Base-by-base conservation (phyloP, 2,113 vertebrate genomes). In the Ranitomeya variabilis region DNA sequence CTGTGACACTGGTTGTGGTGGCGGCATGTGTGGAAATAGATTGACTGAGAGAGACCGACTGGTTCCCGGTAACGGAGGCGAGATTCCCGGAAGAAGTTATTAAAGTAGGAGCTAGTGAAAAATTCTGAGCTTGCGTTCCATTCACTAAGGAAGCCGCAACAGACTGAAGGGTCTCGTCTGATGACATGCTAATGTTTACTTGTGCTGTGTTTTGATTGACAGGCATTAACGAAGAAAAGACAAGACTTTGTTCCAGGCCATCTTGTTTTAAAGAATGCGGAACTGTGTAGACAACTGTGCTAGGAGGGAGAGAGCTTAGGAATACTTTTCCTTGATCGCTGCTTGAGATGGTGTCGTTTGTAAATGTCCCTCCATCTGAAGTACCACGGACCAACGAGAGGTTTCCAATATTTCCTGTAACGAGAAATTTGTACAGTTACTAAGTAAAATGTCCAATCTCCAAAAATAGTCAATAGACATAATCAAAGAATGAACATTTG, bases 221-320 rank as follows among this genome's bases (percentile, higher is more conserved):
- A 82, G 98, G 95, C 94, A 99, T 96, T 91, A 96, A 94, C 94
- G 95, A 94, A 94, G 97, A 95, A 96, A 99, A 95, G 89, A 96
- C 95, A 91, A 99, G 90, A 95, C 95, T 94, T 89, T 95, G 92
- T 89, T 96, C 96, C 92, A 90, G 94, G 91, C 96, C 96, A 93
- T 99, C 98, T 91, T 99, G 98, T 92, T 99, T 99, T 92, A 99
- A 96, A 93, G 96, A 92, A 90, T 95, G 96, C 89, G 95, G 96
- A 93, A 99, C 95, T 2, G 96, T 96, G 92, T 99, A 99, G 90
- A 99, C 96, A 45, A 99, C 96, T 0, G 97, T 95, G 90, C 94
- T 96, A 0, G 97, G 96, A 85, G 97, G 86, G 12, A 99, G 95
- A 10, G 97, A 95, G 74, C 95, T 94, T 92, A 96, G 93, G 92